A percentile compares a stretch with the other conserved stretches of the same genome.
Evolutionary conservation across 2,113 vertebrate genomes (phyloP).

Genomic region (Nycticorax nycticorax): DNA sequence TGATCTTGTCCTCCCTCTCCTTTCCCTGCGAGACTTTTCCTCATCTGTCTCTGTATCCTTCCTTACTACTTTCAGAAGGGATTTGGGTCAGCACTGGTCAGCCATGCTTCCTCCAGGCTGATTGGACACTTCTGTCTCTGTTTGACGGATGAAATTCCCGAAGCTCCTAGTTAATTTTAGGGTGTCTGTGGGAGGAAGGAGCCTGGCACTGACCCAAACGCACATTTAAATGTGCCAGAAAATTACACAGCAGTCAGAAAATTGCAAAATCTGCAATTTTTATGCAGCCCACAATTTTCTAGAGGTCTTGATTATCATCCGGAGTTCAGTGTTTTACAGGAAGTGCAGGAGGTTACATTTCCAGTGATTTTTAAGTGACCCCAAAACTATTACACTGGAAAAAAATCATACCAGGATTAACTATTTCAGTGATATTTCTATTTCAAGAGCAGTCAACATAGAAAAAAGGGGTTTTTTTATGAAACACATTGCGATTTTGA

Average conservation of each 20-base stretch:
- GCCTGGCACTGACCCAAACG: conserved; percentile 17
- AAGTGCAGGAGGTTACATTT: conserved; percentile 60
- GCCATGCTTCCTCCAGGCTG: conserved; percentile 8
- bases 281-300: conserved; percentile 44
- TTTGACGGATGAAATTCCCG: conserved; percentile 56
- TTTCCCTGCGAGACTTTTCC: neutral
- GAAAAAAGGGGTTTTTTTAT: neutral
- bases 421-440: conserved; percentile 59
- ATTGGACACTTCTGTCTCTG: conserved; percentile 25
- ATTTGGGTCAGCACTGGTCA: conserved; percentile 11
- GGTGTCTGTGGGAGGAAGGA: conserved; percentile 43
- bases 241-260: conserved; percentile 60
- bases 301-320: conserved; percentile 57
- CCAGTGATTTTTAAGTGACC: conserved; percentile 69
- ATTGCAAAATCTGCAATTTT: conserved; percentile 56
- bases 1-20: neutral
- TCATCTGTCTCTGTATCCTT: neutral
- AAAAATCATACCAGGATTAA: conserved; percentile 47
- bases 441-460: neutral
- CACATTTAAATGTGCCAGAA: conserved; percentile 33
- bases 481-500: neutral
- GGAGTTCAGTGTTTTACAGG: conserved; percentile 56
- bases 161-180: conserved; percentile 65
- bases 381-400: conserved; percentile 43
- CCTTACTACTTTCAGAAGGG: neutral